phyloP scores from a whole-genome alignment of 1,140 invertebrate species.

The Trichonephila clavata region DNA sequence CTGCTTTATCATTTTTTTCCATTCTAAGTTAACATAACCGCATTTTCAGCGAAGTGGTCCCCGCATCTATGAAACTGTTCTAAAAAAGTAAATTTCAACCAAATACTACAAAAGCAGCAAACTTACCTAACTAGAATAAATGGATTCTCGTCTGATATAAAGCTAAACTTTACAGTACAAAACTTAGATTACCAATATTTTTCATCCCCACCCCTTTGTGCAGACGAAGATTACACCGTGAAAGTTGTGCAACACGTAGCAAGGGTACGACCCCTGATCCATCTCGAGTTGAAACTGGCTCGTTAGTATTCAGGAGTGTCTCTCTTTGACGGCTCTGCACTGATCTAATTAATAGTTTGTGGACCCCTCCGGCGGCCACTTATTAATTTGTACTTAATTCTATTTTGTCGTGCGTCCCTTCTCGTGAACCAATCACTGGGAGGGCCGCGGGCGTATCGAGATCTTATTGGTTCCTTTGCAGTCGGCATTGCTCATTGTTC shows the following conservation, averaged over 20 bases:
- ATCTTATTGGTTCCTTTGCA: constrained; percentile 41
- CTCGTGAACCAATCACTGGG: constrained; percentile 31
- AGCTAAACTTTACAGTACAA: no score
- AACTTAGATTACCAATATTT: no score
- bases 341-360: constrained; percentile 69
- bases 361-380: neutral
- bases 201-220: no score
- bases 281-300: constrained; percentile 10
- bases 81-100: no score
- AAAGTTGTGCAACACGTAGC: neutral
- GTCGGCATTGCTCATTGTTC: constrained; percentile 21
- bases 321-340: constrained; percentile 34
- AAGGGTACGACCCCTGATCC: constrained; percentile 61
- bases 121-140: no score
- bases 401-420: constrained; percentile 54
- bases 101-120: no score
- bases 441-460: constrained; percentile 17
- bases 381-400: constrained; percentile 73
- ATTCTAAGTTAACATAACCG: no score
- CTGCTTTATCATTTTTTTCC: no score
- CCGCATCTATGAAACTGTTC: no score
- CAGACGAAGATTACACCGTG: no score
- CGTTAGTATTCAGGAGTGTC: constrained; percentile 57
- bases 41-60: no score
- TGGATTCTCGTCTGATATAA: no score